Percentiles rank a stretch among this genome's conserved stretches.
Evolutionary conservation across 53 echinoderm and acorn worm genomes (phyloP).

Genomic region (Zoroaster sp.): DNA sequence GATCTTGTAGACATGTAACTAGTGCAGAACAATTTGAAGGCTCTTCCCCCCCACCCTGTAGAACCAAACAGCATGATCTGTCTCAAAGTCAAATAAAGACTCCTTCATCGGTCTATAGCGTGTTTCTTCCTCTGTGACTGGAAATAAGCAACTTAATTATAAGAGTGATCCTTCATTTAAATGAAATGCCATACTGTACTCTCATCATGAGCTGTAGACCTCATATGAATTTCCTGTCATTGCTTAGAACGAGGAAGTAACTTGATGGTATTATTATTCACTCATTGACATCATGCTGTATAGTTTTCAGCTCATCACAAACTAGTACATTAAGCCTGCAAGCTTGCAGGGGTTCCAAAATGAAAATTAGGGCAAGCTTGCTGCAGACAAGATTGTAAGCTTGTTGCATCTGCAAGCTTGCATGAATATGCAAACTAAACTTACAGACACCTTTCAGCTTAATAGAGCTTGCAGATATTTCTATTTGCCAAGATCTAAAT

Average conservation of each 20-base stretch:
- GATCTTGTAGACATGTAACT: no score
- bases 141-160: background rate
- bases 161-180: slow-evolving; percentile 8
- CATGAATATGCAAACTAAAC: no score
- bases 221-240: slow-evolving; percentile 1
- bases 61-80: background rate
- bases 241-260: background rate
- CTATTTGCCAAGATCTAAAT: no score
- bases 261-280: background rate
- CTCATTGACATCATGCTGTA: background rate
- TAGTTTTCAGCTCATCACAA: background rate
- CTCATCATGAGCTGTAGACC: background rate
- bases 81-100: background rate
- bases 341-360: no score
- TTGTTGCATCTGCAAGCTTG: no score
- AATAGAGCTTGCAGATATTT: no score
- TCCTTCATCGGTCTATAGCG: background rate
- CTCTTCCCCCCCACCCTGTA: background rate
- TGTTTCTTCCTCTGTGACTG: background rate
- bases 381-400: no score
- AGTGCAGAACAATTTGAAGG: background rate
- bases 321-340: no score
- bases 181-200: background rate
- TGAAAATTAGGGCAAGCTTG: no score
- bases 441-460: no score